These are phyloP conservation scores for Oedothorax gibbosus DNA, from an alignment of 1,140 invertebrate genomes.

Conservation along the genomic window DNA sequence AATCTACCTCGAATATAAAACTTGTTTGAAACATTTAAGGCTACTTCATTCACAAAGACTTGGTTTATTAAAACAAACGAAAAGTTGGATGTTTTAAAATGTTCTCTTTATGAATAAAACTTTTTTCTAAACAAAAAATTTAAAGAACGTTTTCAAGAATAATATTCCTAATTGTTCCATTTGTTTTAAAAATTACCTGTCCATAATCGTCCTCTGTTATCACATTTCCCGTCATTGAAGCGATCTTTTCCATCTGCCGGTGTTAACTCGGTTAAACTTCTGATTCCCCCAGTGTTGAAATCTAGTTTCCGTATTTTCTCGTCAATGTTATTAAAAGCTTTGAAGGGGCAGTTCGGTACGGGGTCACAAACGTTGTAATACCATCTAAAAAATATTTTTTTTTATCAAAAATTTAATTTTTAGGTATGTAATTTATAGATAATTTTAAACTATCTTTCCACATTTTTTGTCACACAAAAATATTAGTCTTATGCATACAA, in stretches of 20 bases:
- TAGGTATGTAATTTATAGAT: too few species aligned
- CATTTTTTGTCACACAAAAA: too few species aligned
- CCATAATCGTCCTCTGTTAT: conserved; percentile 82
- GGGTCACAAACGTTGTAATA: conserved; percentile 73
- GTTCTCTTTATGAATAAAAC: too few species aligned
- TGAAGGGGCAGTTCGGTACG: conserved; percentile 74
- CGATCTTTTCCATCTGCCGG: conserved; percentile 73
- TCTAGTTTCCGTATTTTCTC: conserved; percentile 74
- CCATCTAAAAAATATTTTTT: conserved; percentile 62
- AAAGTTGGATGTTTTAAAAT: too few species aligned
- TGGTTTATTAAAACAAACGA: too few species aligned
- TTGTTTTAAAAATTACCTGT: conserved; percentile 74
- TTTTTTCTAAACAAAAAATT: neutral
- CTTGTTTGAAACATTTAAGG: too few species aligned
- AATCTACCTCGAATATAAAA: too few species aligned
- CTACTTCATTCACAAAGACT: too few species aligned
- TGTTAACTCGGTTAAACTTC: conserved; percentile 75
- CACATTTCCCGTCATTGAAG: conserved; percentile 90
- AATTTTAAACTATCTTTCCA: too few species aligned
- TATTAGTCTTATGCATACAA: too few species aligned
- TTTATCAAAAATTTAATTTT: too few species aligned
- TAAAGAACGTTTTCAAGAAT: conserved; percentile 33
- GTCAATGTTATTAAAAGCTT: conserved; percentile 77
- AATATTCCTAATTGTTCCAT: neutral
- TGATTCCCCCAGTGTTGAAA: conserved; percentile 73